Percentiles rank a stretch among this genome's conserved stretches.
Evolutionary conservation across 2,113 vertebrate species (phyloP).

Genomic region (Phodopus roborovskii): DNA sequence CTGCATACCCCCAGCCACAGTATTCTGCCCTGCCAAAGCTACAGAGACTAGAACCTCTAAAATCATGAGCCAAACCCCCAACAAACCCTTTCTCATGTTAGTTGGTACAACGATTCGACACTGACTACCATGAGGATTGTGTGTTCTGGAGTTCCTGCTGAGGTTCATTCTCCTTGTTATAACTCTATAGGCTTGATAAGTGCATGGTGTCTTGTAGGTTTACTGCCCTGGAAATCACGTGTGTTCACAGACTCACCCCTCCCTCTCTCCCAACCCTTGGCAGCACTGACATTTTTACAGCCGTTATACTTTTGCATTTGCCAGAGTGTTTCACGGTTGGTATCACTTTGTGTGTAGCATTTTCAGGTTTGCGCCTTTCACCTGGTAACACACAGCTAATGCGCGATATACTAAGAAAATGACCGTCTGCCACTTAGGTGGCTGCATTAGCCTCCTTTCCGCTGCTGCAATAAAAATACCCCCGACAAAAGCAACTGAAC

Average conservation of each 20-base stretch:
- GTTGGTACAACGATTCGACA: background rate
- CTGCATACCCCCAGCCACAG: background rate
- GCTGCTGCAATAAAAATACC: background rate
- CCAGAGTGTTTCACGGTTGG: background rate
- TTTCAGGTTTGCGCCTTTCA: background rate
- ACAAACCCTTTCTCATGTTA: background rate
- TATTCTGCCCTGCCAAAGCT: background rate
- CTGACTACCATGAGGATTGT: background rate
- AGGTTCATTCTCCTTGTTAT: background rate
- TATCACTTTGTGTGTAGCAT: background rate
- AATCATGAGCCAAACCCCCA: background rate
- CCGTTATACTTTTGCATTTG: background rate
- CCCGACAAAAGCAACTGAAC: background rate
- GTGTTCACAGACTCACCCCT: rapidly evolving
- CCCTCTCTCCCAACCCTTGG: no score
- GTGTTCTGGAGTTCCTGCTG: background rate
- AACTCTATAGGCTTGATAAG: background rate
- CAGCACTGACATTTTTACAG: background rate
- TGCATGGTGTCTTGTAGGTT: background rate
- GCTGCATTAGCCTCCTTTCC: background rate
- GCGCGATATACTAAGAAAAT: background rate
- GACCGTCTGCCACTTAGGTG: background rate
- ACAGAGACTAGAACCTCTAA: background rate
- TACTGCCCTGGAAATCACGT: background rate
- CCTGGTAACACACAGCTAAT: background rate